Percentiles rank a stretch among this genome's conserved stretches.
Evolutionary conservation across 2,797 vertebrate genomes (phyloP).

Genomic region (Glossophaga mutica): DNA sequence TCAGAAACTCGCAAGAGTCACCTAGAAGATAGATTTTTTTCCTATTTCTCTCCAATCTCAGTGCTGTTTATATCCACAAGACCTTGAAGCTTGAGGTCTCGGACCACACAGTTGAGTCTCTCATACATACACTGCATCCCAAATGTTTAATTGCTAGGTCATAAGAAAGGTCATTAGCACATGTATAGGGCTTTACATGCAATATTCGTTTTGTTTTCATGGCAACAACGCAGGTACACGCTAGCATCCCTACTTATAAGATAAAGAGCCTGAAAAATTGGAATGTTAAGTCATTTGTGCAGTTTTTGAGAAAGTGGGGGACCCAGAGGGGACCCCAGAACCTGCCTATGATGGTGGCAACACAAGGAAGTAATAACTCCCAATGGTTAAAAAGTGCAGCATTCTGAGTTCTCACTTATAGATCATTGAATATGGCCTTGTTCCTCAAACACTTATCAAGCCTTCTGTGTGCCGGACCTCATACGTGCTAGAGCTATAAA

Average conservation of each 20-base stretch:
- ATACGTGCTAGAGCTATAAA: background rate
- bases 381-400: background rate
- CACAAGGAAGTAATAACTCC: background rate
- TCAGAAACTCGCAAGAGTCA: slow-evolving; percentile 48
- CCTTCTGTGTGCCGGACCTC: background rate
- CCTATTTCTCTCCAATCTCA: slow-evolving; percentile 8
- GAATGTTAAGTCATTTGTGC: background rate
- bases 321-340: background rate
- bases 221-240: background rate
- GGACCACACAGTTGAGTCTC: slow-evolving; percentile 36
- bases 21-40: slow-evolving; percentile 42
- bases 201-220: slow-evolving; percentile 25
- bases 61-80: slow-evolving; percentile 23
- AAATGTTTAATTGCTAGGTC: slow-evolving; percentile 41
- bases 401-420: background rate
- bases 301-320: background rate
- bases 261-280: slow-evolving; percentile 20
- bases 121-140: background rate
- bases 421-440: background rate
- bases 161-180: slow-evolving; percentile 39
- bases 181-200: background rate
- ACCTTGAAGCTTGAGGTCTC: slow-evolving; percentile 25
- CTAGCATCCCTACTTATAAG: background rate
- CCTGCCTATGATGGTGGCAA: background rate
- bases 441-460: background rate